A percentile compares a stretch with the other conserved stretches of the same genome.
phyloP scores from a whole-genome alignment of 2,888 invertebrate species.

The Drosophila trichaetosa region DNA sequence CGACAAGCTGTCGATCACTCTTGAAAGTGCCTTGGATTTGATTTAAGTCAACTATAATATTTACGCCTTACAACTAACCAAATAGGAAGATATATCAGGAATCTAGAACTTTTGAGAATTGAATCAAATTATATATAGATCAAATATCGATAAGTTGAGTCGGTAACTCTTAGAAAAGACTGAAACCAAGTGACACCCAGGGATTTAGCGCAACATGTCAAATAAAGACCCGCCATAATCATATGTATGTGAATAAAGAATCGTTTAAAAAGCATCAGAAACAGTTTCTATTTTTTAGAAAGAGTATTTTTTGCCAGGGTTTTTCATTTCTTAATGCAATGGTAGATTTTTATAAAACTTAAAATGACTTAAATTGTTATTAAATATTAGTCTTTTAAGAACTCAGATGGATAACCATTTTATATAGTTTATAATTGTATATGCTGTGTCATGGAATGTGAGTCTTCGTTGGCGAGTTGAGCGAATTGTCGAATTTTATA shows the following conservation, averaged over 20 bases:
- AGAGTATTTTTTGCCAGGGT: too few species aligned
- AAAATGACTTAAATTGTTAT: too few species aligned
- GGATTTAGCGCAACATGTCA: not conserved
- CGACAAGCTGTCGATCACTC: not conserved
- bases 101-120: not conserved
- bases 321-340: too few species aligned
- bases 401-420: too few species aligned
- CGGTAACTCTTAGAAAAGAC: not conserved
- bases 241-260: not conserved
- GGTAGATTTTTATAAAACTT: too few species aligned
- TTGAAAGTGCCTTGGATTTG: not conserved
- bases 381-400: too few species aligned
- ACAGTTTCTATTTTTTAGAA: not conserved
- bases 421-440: too few species aligned
- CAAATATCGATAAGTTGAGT: not conserved
- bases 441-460: too few species aligned
- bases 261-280: not conserved
- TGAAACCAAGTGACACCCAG: not conserved
- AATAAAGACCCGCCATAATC: not conserved
- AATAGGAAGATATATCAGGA: not conserved
- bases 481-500: not conserved
- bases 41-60: not conserved
- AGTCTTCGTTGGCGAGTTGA: not conserved
- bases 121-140: not conserved
- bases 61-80: not conserved